Evolutionary conservation across 2,888 invertebrate genomes (phyloP).

Genomic region (Acleris cristana): DNA sequence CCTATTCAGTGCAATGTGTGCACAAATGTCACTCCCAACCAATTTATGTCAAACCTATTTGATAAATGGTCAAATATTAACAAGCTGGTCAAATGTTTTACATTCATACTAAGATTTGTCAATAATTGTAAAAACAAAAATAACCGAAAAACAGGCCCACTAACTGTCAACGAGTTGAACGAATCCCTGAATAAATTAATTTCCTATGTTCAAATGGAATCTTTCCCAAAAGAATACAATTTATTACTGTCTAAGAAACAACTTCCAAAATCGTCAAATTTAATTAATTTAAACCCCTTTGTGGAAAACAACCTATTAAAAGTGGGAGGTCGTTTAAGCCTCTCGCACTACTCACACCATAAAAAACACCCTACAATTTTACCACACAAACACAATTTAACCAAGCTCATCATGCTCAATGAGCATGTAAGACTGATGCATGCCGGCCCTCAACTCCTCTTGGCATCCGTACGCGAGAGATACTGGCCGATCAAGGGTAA

Average conservation of each 20-base stretch:
- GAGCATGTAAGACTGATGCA: not conserved
- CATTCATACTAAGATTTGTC: constrained; percentile 1
- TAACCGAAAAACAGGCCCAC: not conserved
- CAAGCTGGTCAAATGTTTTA: not conserved
- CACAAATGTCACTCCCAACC: not conserved
- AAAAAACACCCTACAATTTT: too few species aligned
- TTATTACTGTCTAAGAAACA: too few species aligned
- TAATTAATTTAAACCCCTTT: too few species aligned
- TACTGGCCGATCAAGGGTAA: too few species aligned
- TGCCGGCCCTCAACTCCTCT: not conserved
- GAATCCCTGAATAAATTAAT: not conserved
- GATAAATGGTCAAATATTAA: constrained; percentile 3
- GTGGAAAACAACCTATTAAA: too few species aligned
- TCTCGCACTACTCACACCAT: too few species aligned
- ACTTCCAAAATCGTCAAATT: too few species aligned
- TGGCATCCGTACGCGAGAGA: too few species aligned
- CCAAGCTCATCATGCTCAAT: constrained; percentile 3
- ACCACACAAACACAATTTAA: not conserved
- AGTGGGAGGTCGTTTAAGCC: too few species aligned
- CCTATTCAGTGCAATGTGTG: not conserved
- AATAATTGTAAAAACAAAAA: constrained; percentile 1
- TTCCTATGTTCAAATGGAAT: not conserved
- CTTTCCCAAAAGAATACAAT: not conserved
- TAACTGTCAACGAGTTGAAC: constrained; percentile 3
- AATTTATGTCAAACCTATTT: not conserved